Evolutionary conservation across 2,113 vertebrate species (phyloP).

Genomic region (Danionella cerebrum): DNA sequence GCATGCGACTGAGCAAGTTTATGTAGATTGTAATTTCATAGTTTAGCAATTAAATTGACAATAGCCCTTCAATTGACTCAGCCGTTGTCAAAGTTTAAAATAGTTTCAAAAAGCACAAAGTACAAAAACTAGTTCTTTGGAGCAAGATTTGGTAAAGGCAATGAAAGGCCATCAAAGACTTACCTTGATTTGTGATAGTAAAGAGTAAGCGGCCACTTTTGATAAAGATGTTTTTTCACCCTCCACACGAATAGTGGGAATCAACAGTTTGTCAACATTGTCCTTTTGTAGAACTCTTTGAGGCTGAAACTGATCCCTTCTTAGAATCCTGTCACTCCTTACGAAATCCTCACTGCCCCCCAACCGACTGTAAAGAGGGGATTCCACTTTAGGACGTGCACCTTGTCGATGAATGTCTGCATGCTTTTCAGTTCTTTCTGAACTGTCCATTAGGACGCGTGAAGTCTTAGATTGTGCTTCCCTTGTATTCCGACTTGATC

Average conservation of each 20-base stretch:
- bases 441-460: conserved; percentile 42
- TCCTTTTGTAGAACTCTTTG: conserved; percentile 11
- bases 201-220: conserved; percentile 52
- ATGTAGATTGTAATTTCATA: no score
- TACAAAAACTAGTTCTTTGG: no score
- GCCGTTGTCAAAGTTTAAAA: no score
- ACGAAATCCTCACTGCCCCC: conserved; percentile 31
- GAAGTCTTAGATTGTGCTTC: conserved; percentile 38
- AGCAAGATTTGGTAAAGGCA: no score
- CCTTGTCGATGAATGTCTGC: conserved; percentile 34
- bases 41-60: no score
- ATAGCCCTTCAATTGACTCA: no score
- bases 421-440: conserved; percentile 36
- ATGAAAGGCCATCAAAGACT: conserved; percentile 36
- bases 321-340: conserved; percentile 38
- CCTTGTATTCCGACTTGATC: conserved; percentile 14
- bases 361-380: not conserved
- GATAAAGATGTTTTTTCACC: conserved; percentile 47
- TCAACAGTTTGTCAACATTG: conserved; percentile 18
- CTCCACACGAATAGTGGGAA: conserved; percentile 45
- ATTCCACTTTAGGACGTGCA: conserved; percentile 31
- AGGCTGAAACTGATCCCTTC: conserved; percentile 44
- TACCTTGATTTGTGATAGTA: conserved; percentile 64
- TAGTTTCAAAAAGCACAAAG: no score
- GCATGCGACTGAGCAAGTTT: no score